Evolutionary conservation across 30 jellyfish, hydroid and myxozoan species (phyloP), one percentile per base, ranked within the genome.

Genomic region (Turritopsis rubra): DNA sequence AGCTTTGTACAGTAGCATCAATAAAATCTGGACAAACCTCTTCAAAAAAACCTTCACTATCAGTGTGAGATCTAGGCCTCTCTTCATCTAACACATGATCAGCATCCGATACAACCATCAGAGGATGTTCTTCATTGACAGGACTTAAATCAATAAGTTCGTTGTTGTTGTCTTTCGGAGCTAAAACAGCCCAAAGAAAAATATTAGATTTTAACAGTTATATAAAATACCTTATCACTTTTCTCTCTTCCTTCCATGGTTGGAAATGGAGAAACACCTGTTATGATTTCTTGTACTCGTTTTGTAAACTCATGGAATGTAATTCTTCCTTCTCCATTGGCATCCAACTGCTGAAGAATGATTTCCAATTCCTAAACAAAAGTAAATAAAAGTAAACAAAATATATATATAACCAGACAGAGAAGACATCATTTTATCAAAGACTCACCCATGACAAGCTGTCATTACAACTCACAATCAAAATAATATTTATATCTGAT

Each of bases 31-130:
- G 0, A 31, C 75, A 74, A 31, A 91, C 97, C 87, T 86, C 97
- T 52, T 91, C 97, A 83, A 86, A 91, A 79, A 91, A 91, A 41
- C 97, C 97, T 83, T 91, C 97, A 74, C 97, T 91, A 71, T 91
- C 97, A 52, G 97, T 90, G 25, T 75, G 86, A 20, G 97, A 90
- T 74, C 97, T 76, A 29, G 79, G 88, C 60, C 97, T 66, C 16
- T 52, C 85, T 66, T 85, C 91, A 26, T 84, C 87, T 3, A 0
- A 16, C 23, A 19, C 7, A 13, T 24, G 28, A 21, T 28, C 30
- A 24, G 79, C 27, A 18, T 0, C 79, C 24, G 31, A 21, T 21
- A 20, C 21, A 21, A 30, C 30, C 60, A 41, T 41, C 60, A 41
- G 60, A 41, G 60, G 60, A 27, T 68, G 9, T 22, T 68, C 77